phyloP scores from a whole-genome alignment of 2,888 invertebrate species.

The Drosophila limbata region DNA sequence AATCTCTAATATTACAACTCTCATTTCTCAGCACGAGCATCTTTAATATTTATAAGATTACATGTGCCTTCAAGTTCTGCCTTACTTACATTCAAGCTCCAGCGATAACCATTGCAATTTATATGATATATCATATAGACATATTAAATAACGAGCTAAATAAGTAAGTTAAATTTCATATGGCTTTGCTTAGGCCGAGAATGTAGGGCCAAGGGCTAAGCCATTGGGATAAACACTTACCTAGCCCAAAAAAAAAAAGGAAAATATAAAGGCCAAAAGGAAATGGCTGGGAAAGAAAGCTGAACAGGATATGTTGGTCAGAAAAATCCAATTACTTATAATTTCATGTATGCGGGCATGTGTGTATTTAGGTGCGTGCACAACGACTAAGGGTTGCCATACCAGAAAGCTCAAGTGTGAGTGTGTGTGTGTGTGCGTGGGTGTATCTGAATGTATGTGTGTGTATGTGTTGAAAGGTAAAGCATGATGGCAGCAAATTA shows the following conservation, averaged over 20 bases:
- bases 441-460: constrained; percentile 1
- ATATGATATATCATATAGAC: constrained; percentile 19
- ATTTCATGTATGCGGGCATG: constrained; percentile 40
- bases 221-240: constrained; percentile 36
- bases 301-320: constrained; percentile 46
- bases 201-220: constrained; percentile 25
- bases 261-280: neutral
- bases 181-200: constrained; percentile 4
- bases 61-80: neutral
- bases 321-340: constrained; percentile 62
- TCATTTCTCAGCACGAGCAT: neutral
- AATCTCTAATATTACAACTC: neutral
- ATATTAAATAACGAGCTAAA: constrained; percentile 29
- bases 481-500: constrained; percentile 55
- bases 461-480: constrained; percentile 30
- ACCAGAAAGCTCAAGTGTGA: constrained; percentile 28
- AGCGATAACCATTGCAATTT: neutral
- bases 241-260: constrained; percentile 2
- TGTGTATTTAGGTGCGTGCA: constrained; percentile 32
- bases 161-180: constrained; percentile 35
- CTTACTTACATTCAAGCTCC: constrained; percentile 1
- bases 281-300: constrained; percentile 18
- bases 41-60: neutral
- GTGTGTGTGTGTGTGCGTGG: constrained; percentile 15
- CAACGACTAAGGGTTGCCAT: constrained; percentile 33